phyloP scores from a whole-genome alignment of 2,113 vertebrate genomes.

The Oceanites oceanicus region DNA sequence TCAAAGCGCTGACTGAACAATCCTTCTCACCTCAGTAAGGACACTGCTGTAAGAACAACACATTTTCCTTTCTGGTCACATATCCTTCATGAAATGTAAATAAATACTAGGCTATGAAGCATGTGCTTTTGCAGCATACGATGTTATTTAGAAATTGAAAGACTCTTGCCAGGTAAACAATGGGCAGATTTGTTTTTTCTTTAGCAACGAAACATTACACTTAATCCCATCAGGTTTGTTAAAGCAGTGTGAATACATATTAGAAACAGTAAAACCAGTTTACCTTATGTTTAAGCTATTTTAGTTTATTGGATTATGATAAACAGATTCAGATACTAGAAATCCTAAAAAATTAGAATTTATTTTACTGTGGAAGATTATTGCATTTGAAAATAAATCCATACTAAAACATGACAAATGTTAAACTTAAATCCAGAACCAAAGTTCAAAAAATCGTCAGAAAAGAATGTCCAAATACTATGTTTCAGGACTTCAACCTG shows the following conservation, averaged over 20 bases:
- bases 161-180: background rate
- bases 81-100: background rate
- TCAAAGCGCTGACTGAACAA: background rate
- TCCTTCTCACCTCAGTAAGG: background rate
- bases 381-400: background rate
- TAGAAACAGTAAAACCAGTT: background rate
- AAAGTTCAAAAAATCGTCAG: background rate
- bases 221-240: background rate
- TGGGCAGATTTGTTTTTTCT: background rate
- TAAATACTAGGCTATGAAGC: background rate
- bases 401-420: background rate
- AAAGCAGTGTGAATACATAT: background rate
- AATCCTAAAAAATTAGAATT: background rate
- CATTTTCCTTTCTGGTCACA: rapidly evolving
- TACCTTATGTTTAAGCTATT: background rate
- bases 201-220: background rate
- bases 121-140: background rate
- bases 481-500: background rate
- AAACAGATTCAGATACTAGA: background rate
- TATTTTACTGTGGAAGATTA: background rate
- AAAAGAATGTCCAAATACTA: background rate
- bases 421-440: background rate
- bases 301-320: background rate
- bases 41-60: background rate
- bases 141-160: background rate